Evolutionary conservation across 2,113 vertebrate species (phyloP).

Genomic region (Pituophis catenifer): DNA sequence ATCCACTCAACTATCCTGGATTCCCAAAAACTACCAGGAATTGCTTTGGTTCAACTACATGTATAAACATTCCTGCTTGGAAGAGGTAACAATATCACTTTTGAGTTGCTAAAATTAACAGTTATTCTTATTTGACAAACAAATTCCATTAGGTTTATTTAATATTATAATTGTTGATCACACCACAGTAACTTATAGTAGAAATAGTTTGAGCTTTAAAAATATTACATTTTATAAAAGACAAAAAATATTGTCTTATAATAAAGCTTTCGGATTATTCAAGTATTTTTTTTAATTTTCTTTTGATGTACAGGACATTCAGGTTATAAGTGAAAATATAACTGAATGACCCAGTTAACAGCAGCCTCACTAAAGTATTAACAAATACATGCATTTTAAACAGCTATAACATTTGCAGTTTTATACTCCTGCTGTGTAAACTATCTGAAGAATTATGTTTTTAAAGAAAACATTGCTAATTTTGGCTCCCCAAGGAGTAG

Average conservation of each 20-base stretch:
- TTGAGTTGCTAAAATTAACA: background rate
- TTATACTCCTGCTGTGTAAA: constrained; percentile 13
- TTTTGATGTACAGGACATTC: constrained; percentile 13
- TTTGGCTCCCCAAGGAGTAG: background rate
- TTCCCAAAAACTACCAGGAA: background rate
- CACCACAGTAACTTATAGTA: background rate
- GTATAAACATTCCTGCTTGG: background rate
- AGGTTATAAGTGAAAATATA: constrained; percentile 26
- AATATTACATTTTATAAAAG: constrained; percentile 5
- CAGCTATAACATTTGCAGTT: constrained; percentile 28
- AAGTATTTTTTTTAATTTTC: background rate
- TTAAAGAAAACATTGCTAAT: constrained; percentile 35
- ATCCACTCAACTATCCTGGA: background rate
- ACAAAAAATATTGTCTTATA: background rate
- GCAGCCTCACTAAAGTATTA: constrained; percentile 22
- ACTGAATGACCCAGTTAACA: constrained; percentile 18
- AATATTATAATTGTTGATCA: background rate
- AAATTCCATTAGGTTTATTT: background rate
- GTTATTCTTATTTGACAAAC: background rate
- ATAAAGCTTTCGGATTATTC: background rate
- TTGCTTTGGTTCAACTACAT: background rate
- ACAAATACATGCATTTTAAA: constrained; percentile 33
- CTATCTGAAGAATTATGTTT: constrained; percentile 14
- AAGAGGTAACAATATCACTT: background rate
- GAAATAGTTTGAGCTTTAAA: background rate